Evolutionary conservation across 2,113 vertebrate species (phyloP).

Genomic region (Gulo gulo): DNA sequence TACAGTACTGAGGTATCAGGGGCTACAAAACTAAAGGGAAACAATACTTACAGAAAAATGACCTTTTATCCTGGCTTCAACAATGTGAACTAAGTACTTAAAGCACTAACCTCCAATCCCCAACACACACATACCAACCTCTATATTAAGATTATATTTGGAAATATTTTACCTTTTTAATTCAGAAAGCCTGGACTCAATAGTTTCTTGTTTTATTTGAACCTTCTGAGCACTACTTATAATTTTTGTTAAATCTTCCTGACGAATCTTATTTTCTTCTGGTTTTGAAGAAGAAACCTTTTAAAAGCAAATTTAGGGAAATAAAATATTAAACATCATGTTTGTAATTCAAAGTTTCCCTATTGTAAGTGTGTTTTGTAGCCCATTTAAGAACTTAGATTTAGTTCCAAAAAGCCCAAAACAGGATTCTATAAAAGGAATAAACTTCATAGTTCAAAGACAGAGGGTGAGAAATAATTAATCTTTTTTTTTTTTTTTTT

Average conservation of each 20-base stretch:
- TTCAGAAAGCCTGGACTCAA: conserved; percentile 90
- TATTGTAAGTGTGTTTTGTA: neutral
- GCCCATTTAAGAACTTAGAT: neutral
- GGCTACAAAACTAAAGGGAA: conserved; percentile 6
- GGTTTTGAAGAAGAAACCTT: conserved; percentile 94
- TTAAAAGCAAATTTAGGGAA: conserved; percentile 53
- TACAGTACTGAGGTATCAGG: neutral
- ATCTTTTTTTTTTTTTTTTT: neutral
- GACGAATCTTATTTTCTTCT: conserved; percentile 93
- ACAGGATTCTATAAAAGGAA: conserved; percentile 8
- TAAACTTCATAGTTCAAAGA: neutral
- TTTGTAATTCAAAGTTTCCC: conserved; percentile 7
- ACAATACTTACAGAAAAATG: neutral
- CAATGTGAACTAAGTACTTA: neutral
- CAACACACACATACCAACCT: neutral
- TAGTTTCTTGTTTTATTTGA: conserved; percentile 93
- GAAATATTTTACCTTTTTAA: conserved; percentile 90
- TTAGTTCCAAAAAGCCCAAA: neutral
- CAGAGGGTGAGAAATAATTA: neutral
- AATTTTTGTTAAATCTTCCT: conserved; percentile 95
- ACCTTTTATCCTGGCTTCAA: conserved; percentile 16
- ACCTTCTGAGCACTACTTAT: conserved; percentile 93
- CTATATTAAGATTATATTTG: neutral
- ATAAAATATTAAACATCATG: neutral
- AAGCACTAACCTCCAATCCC: neutral